Evolutionary conservation across 2,797 vertebrate species (phyloP).

Genomic region (Etheostoma perlongum): DNA sequence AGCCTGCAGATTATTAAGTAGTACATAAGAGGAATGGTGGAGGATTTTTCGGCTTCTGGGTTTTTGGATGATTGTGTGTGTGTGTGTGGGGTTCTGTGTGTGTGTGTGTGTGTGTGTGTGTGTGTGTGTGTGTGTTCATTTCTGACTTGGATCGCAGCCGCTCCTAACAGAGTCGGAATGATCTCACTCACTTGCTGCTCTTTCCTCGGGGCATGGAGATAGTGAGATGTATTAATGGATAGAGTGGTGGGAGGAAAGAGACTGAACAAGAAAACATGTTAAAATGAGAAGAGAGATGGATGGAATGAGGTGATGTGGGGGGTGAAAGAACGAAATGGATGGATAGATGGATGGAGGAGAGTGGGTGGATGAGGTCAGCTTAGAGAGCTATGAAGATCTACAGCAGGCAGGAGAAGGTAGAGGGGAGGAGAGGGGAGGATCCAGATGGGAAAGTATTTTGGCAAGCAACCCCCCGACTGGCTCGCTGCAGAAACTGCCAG

Average conservation of each 20-base stretch:
- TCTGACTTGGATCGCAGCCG: constrained; percentile 48
- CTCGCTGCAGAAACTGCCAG: constrained; percentile 16
- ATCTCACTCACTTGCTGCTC: constrained; percentile 64
- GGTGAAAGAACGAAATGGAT: constrained; percentile 34
- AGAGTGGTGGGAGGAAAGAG: constrained; percentile 66
- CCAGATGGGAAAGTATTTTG: constrained; percentile 47
- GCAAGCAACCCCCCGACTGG: constrained; percentile 32
- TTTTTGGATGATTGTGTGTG: constrained; percentile 14
- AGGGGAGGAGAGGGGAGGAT: constrained; percentile 17
- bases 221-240: constrained; percentile 63
- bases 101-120: constrained; percentile 11
- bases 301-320: constrained; percentile 30
- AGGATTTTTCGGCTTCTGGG: constrained; percentile 62
- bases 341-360: constrained; percentile 32
- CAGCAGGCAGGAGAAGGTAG: constrained; percentile 38
- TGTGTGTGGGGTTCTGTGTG: not conserved
- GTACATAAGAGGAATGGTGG: constrained; percentile 25
- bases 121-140: constrained; percentile 34
- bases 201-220: constrained; percentile 61
- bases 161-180: constrained; percentile 40
- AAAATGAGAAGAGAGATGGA: constrained; percentile 24
- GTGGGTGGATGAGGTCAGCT: constrained; percentile 58
- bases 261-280: not conserved
- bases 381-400: constrained; percentile 48
- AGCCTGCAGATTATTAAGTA: constrained; percentile 46